Percentiles rank a stretch among this genome's conserved stretches.
phyloP scores from a whole-genome alignment of 2,888 invertebrate genomes.

The Arctia plantaginis region DNA sequence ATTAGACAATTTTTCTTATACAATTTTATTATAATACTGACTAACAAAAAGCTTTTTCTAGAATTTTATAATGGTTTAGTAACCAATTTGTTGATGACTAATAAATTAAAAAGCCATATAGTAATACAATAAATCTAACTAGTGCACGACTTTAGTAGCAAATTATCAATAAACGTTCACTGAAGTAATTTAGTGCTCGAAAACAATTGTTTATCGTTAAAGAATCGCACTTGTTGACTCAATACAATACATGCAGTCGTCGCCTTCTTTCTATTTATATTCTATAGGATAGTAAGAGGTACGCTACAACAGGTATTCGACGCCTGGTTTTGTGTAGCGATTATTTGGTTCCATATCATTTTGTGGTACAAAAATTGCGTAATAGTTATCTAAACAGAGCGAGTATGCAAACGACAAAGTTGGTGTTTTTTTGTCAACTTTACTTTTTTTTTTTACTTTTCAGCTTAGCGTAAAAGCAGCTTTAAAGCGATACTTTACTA shows the following conservation, averaged over 20 bases:
- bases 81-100: background rate
- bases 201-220: slow-evolving; percentile 10
- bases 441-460: too few species aligned
- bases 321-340: slow-evolving; percentile 11
- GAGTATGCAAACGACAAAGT: background rate
- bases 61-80: background rate
- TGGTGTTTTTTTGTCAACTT: background rate
- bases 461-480: too few species aligned
- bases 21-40: too few species aligned
- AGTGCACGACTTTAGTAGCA: background rate
- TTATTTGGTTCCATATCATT: background rate
- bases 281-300: slow-evolving; percentile 8
- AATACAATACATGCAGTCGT: slow-evolving; percentile 3
- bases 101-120: too few species aligned
- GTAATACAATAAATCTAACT: background rate
- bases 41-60: background rate
- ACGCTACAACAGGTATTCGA: slow-evolving; percentile 5
- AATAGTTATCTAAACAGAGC: background rate
- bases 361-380: background rate
- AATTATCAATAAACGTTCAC: slow-evolving; percentile 1
- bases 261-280: background rate
- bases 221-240: slow-evolving; percentile 19
- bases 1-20: too few species aligned
- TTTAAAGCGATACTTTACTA: too few species aligned
- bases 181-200: slow-evolving; percentile 6